Conservation (phyloP, 2,797 vertebrate species). For the Diglossa cyanea region DNA sequence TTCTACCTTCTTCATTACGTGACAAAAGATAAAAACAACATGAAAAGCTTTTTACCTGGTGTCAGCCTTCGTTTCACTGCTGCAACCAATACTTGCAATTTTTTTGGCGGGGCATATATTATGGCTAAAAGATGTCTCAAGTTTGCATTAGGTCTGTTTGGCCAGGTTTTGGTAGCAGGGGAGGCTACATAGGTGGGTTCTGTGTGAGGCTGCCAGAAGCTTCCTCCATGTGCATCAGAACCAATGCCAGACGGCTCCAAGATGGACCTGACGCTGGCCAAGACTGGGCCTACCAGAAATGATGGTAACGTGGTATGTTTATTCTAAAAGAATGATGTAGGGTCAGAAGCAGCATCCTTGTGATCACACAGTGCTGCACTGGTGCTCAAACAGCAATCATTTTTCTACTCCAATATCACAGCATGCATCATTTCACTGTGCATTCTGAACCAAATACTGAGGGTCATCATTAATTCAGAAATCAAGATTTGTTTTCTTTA, state of each 20-base stretch:
- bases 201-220: not conserved
- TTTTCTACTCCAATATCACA: not conserved
- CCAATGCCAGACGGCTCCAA: not conserved
- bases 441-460: not conserved
- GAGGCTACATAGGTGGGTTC: not conserved
- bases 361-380: not conserved
- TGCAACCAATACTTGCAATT: not conserved
- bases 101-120: not conserved
- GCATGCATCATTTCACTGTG: not conserved
- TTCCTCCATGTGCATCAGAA: not conserved
- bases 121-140: not conserved
- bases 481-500: not conserved
- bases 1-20: not conserved
- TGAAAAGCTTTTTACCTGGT: not conserved
- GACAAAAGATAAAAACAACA: not conserved
- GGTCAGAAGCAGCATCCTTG: not conserved
- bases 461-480: not conserved
- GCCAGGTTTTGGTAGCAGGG: not conserved
- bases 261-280: not conserved
- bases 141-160: not conserved
- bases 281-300: not conserved
- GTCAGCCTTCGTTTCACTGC: not conserved
- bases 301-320: rapidly evolving
- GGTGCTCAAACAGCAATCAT: not conserved
- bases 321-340: not conserved